Conservation (phyloP, 2,888 invertebrate species). For the Anarsia innoxiella region DNA sequence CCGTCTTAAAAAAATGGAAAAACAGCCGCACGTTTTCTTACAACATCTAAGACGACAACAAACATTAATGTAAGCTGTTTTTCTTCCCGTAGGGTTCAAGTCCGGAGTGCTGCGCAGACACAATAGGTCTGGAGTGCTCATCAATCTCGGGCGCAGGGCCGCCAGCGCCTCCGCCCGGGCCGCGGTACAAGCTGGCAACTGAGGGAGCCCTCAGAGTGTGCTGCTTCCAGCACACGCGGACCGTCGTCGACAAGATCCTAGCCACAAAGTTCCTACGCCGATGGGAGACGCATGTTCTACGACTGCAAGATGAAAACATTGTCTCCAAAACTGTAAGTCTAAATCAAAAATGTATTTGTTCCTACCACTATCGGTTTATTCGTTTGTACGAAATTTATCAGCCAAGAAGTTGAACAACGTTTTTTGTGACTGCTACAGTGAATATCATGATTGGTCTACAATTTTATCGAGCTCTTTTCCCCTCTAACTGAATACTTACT, state of each 20-base stretch:
- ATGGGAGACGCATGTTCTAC: slow-evolving; percentile 85
- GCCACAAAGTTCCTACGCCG: slow-evolving; percentile 84
- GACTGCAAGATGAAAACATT: slow-evolving; percentile 79
- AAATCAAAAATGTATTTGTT: too few species aligned
- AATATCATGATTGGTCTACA: too few species aligned
- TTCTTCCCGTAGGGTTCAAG: slow-evolving; percentile 70
- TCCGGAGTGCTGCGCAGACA: slow-evolving; percentile 69
- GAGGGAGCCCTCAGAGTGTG: slow-evolving; percentile 85
- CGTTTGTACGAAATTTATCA: too few species aligned
- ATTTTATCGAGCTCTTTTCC: too few species aligned
- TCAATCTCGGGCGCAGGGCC: slow-evolving; percentile 27
- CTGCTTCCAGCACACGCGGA: slow-evolving; percentile 84
- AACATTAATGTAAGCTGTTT: too few species aligned
- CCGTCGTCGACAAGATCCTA: slow-evolving; percentile 85
- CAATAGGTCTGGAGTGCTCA: slow-evolving; percentile 53
- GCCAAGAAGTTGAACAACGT: too few species aligned
- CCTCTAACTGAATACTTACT: too few species aligned
- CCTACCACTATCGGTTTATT: too few species aligned
- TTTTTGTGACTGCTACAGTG: too few species aligned
- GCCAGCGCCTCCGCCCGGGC: slow-evolving; percentile 69
- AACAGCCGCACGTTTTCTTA: too few species aligned
- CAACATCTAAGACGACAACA: too few species aligned
- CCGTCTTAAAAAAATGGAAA: too few species aligned
- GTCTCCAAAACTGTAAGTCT: slow-evolving; percentile 82
- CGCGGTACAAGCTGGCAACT: slow-evolving; percentile 80